Conservation (phyloP, 2,113 vertebrate species). For the Corynorhinus townsendii region DNA sequence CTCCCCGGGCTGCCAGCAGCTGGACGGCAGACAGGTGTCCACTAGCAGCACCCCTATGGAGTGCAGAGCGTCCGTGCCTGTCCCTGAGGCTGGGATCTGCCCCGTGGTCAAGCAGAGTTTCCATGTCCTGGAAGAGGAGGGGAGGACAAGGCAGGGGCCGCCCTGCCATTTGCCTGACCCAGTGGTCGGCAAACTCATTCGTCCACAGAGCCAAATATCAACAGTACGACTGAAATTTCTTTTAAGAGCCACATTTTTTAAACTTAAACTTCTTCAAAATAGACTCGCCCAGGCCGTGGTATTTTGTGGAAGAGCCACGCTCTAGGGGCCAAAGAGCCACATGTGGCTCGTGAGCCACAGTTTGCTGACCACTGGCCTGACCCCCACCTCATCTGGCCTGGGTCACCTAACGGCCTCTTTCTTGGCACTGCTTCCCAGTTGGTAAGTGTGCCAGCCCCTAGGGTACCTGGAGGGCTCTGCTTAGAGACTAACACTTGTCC, state of each 20-base stretch:
- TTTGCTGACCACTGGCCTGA: too few relatives aligned
- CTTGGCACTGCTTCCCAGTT: neutral
- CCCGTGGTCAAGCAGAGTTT: slow-evolving; percentile 54
- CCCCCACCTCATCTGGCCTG: neutral
- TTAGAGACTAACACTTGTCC: neutral
- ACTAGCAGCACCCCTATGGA: slow-evolving; percentile 62
- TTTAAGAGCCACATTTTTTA: too few relatives aligned
- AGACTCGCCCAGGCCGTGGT: too few relatives aligned
- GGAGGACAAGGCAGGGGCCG: neutral
- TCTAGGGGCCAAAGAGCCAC: too few relatives aligned
- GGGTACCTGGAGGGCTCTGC: neutral
- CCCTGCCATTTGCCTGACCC: neutral
- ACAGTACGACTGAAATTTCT: too few relatives aligned
- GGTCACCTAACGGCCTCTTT: neutral
- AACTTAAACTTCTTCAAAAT: too few relatives aligned
- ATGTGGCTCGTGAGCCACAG: too few relatives aligned
- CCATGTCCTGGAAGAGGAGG: slow-evolving; percentile 53
- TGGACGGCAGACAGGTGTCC: slow-evolving; percentile 52
- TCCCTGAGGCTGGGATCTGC: slow-evolving; percentile 58
- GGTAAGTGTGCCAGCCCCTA: neutral
- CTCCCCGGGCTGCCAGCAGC: slow-evolving; percentile 50
- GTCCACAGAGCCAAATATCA: too few relatives aligned
- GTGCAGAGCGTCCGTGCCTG: slow-evolving; percentile 47
- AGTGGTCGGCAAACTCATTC: too few relatives aligned
- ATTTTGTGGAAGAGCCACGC: too few relatives aligned